Evolutionary conservation across 2,888 invertebrate species (phyloP), one percentile per base, ranked within the genome.

Genomic region (Lysandra bellargus): DNA sequence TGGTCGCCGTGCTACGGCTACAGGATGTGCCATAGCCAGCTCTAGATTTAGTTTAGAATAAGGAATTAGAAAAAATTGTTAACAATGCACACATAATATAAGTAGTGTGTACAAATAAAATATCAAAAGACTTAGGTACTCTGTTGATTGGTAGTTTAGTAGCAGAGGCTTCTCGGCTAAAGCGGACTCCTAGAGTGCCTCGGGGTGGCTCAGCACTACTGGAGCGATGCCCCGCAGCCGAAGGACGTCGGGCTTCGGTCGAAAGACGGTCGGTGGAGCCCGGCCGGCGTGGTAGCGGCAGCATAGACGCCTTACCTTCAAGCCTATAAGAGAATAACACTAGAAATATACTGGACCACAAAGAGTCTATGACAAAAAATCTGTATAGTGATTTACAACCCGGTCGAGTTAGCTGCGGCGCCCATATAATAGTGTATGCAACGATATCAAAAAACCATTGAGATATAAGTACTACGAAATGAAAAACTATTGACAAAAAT

Each of bases 151-250:
- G 88, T 78, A 90, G 61, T 78, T 94, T 94, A 1, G 91, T 88
- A 76, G 91, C 91, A 1, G 93, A 92, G 4, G 92, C 88, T 78
- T 94, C 94, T 64, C 91, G 88, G 80, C 93, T 92, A 9, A 89
- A 85, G 17, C 91, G 84, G 0, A 83, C 87, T 1, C 86, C 90
- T n/a, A 90, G 85, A 0, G 92, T 91, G 33, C 84, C 86, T 5
- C 92, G 85, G 0, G 89, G 85, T 0, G 92, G 89, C 53, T 94
- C 94, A 0, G 92, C 92, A 79, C 93, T 93, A 82, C 91, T 94
- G 0, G 93, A 92, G 0, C 94, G 88, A 23, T 86, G 86, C 0
- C 90, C 89, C 0, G 87, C 83, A 44, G 86, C 85, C 75, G 91
- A 92, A 0, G 92, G 91, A 12, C 92, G 83, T 0, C 90, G 88